These are phyloP conservation scores for Ennomos erosarius DNA, from an alignment of 2,888 invertebrate species.

Conservation along the genomic window DNA sequence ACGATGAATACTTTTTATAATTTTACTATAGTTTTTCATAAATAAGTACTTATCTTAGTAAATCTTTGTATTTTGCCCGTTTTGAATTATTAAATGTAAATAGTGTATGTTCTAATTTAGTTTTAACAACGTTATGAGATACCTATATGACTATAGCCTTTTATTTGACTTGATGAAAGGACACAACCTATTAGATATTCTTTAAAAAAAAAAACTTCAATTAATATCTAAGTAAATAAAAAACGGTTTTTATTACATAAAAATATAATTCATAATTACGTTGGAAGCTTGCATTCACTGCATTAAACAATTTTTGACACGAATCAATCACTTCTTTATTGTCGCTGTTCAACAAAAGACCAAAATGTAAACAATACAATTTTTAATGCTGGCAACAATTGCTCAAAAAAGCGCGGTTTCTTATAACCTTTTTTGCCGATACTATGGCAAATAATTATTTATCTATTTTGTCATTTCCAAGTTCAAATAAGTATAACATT, in stretches of 20 bases:
- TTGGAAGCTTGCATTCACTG: slow-evolving; percentile 34
- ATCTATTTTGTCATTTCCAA: slow-evolving; percentile 15
- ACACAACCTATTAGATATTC: too few relatives aligned
- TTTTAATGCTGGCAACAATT: slow-evolving; percentile 20
- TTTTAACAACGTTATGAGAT: too few relatives aligned
- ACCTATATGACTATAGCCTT: too few relatives aligned
- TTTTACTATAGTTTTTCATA: too few relatives aligned
- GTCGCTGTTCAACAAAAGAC: slow-evolving; percentile 30
- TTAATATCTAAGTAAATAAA: slow-evolving; percentile 16
- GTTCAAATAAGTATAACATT: slow-evolving; percentile 37
- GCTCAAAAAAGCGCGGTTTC: slow-evolving; percentile 6
- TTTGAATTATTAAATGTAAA: too few relatives aligned
- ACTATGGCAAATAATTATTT: slow-evolving; percentile 12
- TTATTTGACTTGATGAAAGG: too few relatives aligned
- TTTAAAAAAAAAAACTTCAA: too few relatives aligned
- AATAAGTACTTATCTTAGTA: too few relatives aligned
- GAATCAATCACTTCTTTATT: slow-evolving; percentile 32
- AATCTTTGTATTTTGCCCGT: too few relatives aligned
- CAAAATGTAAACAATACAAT: slow-evolving; percentile 8
- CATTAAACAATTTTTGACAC: slow-evolving; percentile 35
- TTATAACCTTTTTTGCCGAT: slow-evolving; percentile 10
- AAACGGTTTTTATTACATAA: slow-evolving; percentile 41
- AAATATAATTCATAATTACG: slow-evolving; percentile 49
- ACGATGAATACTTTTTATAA: too few relatives aligned
- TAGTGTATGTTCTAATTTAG: too few relatives aligned